Conservation (phyloP, 2,113 vertebrate species). For the Rhinoptilus africanus region DNA sequence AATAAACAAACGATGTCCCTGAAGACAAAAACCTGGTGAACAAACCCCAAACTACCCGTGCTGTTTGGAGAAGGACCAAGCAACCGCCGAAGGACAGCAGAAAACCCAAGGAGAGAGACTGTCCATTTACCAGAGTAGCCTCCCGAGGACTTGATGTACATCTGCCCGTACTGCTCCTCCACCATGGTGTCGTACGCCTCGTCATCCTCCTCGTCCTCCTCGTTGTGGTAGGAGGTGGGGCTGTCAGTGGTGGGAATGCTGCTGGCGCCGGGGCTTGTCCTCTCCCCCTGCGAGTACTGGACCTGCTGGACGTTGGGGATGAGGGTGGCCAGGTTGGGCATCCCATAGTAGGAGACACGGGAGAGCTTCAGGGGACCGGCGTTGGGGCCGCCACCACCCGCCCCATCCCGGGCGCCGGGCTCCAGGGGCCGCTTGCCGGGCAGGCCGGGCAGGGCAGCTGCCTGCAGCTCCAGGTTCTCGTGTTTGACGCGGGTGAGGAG, state of each 20-base stretch:
- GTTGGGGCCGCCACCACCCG: slow-evolving; percentile 12
- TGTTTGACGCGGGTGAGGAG: slow-evolving; percentile 87
- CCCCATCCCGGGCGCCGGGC: slow-evolving; percentile 59
- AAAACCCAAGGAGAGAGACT: background rate
- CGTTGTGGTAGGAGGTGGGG: slow-evolving; percentile 96
- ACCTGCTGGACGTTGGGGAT: slow-evolving; percentile 75
- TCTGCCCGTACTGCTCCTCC: slow-evolving; percentile 89
- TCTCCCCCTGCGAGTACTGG: slow-evolving; percentile 77
- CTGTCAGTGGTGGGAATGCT: slow-evolving; percentile 96
- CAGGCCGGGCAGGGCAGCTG: slow-evolving; percentile 61
- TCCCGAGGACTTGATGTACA: slow-evolving; percentile 87
- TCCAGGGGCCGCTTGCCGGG: slow-evolving; percentile 72
- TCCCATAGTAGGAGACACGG: slow-evolving; percentile 80
- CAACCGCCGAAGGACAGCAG: background rate
- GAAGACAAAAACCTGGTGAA: accelerated
- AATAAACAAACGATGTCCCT: accelerated
- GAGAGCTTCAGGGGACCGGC: slow-evolving; percentile 76
- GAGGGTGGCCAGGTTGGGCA: slow-evolving; percentile 77
- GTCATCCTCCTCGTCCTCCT: slow-evolving; percentile 95
- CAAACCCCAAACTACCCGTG: background rate
- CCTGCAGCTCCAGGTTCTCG: slow-evolving; percentile 82
- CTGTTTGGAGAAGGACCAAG: background rate
- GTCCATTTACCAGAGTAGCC: slow-evolving; percentile 83
- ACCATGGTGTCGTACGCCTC: slow-evolving; percentile 91
- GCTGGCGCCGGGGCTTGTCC: slow-evolving; percentile 90